These are phyloP conservation scores for Emys orbicularis DNA, from an alignment of 2,797 vertebrate genomes.

Conservation along the genomic window DNA sequence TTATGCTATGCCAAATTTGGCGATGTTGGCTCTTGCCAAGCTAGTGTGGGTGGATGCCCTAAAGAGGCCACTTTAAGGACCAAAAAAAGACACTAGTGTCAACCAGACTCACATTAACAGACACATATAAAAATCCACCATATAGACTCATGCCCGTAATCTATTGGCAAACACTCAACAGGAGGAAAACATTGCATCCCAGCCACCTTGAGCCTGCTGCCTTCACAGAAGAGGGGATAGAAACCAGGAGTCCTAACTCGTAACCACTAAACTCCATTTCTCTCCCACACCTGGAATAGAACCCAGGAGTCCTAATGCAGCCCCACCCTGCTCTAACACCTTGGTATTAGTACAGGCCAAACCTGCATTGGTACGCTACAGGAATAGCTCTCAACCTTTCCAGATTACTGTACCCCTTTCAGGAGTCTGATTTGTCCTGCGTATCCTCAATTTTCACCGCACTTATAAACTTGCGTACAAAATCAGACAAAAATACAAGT, in stretches of 20 bases:
- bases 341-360: not conserved
- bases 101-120: not conserved
- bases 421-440: too few relatives aligned
- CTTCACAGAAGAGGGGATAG: not conserved
- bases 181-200: not conserved
- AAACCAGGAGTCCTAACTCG: not conserved
- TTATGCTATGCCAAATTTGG: not conserved
- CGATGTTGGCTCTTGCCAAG: not conserved
- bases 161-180: not conserved
- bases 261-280: not conserved
- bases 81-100: too few relatives aligned
- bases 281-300: not conserved
- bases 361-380: not conserved
- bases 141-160: not conserved
- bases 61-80: not conserved
- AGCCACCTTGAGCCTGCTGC: not conserved
- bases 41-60: not conserved
- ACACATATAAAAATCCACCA: not conserved
- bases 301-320: not conserved
- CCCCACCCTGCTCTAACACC: not conserved
- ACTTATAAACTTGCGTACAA: too few relatives aligned
- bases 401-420: too few relatives aligned
- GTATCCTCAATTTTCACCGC: too few relatives aligned
- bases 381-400: too few relatives aligned
- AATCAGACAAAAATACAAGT: too few relatives aligned